These are phyloP conservation scores for Platyura marginata DNA, from an alignment of 1,140 invertebrate species.

Conservation along the genomic window DNA sequence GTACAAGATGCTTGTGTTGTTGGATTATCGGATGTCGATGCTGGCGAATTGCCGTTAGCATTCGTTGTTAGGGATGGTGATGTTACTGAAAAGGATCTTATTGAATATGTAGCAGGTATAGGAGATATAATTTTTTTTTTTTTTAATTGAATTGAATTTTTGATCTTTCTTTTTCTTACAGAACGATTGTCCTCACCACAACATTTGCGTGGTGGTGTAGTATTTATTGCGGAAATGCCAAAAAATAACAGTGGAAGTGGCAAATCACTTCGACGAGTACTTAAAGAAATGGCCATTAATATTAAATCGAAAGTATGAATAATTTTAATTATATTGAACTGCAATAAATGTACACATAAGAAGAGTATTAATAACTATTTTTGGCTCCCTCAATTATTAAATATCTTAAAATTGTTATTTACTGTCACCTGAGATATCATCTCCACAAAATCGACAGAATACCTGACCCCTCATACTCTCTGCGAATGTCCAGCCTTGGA, in stretches of 20 bases:
- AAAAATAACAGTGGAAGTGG: constrained; percentile 43
- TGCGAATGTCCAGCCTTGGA: too few species aligned
- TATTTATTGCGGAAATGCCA: constrained; percentile 42
- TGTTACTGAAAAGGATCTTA: constrained; percentile 25
- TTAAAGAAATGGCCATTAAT: constrained; percentile 16
- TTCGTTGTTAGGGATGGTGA: constrained; percentile 28
- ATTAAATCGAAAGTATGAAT: neutral
- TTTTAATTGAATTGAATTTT: constrained; percentile 15
- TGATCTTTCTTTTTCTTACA: neutral
- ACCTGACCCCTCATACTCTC: too few species aligned
- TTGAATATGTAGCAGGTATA: constrained; percentile 27
- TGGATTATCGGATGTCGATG: constrained; percentile 35
- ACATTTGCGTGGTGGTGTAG: constrained; percentile 34
- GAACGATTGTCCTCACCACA: neutral
- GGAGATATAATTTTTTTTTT: neutral
- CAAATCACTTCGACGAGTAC: constrained; percentile 41
- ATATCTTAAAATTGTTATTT: too few species aligned
- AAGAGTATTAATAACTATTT: too few species aligned
- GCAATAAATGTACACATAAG: too few species aligned
- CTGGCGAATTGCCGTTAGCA: constrained; percentile 44
- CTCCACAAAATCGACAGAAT: too few species aligned
- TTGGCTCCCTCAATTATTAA: too few species aligned
- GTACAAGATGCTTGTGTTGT: constrained; percentile 47
- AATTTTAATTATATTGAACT: too few species aligned
- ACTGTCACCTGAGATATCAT: too few species aligned